These are phyloP conservation scores for Trichacis sp. DNA, from an alignment of 2,888 invertebrate genomes.

Conservation along the genomic window DNA sequence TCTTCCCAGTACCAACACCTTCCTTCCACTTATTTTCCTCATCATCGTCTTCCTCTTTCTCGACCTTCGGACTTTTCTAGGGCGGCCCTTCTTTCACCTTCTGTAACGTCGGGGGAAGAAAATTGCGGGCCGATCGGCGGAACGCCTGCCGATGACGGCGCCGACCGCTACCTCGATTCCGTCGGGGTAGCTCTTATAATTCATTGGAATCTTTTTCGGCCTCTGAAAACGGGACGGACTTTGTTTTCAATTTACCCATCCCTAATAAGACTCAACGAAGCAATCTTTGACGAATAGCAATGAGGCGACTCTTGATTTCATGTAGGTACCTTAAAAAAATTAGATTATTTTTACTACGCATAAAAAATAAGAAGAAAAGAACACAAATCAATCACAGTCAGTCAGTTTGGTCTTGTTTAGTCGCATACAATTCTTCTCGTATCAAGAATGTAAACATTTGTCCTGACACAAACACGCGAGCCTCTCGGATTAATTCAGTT, in stretches of 20 bases:
- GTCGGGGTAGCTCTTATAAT: slow-evolving; percentile 60
- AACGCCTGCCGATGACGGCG: slow-evolving; percentile 37
- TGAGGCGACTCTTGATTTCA: slow-evolving; percentile 52
- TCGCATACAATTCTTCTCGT: too few relatives aligned
- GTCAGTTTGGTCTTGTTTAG: too few relatives aligned
- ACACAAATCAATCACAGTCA: too few relatives aligned
- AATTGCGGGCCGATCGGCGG: slow-evolving; percentile 38
- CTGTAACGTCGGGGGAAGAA: slow-evolving; percentile 30
- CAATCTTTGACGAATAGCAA: slow-evolving; percentile 63
- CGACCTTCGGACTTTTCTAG: slow-evolving; percentile 40
- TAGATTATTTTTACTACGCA: too few relatives aligned
- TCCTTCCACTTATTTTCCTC: slow-evolving; percentile 46
- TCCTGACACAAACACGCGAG: too few relatives aligned
- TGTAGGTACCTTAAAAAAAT: too few relatives aligned
- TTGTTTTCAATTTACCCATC: slow-evolving; percentile 68
- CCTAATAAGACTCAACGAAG: slow-evolving; percentile 61
- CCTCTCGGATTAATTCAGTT: too few relatives aligned
- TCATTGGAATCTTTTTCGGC: slow-evolving; percentile 68
- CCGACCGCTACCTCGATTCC: slow-evolving; percentile 47
- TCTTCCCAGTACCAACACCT: slow-evolving; percentile 43
- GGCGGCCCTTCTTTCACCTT: slow-evolving; percentile 31
- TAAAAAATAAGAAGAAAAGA: too few relatives aligned
- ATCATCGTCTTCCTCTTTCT: slow-evolving; percentile 44
- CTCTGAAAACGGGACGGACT: slow-evolving; percentile 68
- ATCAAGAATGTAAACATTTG: too few relatives aligned